Evolutionary conservation across 2,797 vertebrate species (phyloP).

Genomic region (Tauraco hartlaubi): DNA sequence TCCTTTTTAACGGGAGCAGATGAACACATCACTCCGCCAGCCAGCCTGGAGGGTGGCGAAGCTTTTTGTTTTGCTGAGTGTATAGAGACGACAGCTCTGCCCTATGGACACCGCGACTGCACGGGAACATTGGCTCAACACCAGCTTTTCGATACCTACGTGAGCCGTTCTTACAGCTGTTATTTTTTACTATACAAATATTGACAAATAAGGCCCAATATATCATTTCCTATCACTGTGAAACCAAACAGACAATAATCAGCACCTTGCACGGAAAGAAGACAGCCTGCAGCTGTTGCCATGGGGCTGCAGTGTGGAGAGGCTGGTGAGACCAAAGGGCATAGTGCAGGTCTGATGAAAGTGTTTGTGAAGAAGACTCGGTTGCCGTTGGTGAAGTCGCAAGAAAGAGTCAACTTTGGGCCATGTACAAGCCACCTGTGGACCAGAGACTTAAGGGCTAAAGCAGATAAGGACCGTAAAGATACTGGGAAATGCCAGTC

Average conservation of each 20-base stretch:
- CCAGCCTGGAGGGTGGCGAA: slow-evolving; percentile 13
- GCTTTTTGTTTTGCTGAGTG: slow-evolving; percentile 17
- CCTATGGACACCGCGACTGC: background rate
- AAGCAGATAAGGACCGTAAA: background rate
- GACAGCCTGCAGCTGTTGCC: background rate
- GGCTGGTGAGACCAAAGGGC: background rate
- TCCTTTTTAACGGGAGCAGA: slow-evolving; percentile 12
- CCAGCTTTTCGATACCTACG: background rate
- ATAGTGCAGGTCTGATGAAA: background rate
- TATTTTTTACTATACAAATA: background rate
- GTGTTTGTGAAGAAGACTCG: accelerated
- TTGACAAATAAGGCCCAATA: background rate
- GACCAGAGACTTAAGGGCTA: background rate
- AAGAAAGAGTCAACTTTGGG: background rate
- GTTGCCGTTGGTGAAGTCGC: background rate
- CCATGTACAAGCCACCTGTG: background rate
- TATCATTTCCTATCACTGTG: background rate
- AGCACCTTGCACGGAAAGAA: background rate
- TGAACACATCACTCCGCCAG: slow-evolving; percentile 3
- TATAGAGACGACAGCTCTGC: background rate
- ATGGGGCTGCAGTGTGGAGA: background rate
- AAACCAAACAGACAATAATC: background rate
- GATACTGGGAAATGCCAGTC: background rate
- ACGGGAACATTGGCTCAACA: accelerated
- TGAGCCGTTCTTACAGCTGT: background rate